A percentile compares a stretch with the other conserved stretches of the same genome.
Conservation (phyloP, 1,140 invertebrate species). For the Diabrotica virgifera region DNA sequence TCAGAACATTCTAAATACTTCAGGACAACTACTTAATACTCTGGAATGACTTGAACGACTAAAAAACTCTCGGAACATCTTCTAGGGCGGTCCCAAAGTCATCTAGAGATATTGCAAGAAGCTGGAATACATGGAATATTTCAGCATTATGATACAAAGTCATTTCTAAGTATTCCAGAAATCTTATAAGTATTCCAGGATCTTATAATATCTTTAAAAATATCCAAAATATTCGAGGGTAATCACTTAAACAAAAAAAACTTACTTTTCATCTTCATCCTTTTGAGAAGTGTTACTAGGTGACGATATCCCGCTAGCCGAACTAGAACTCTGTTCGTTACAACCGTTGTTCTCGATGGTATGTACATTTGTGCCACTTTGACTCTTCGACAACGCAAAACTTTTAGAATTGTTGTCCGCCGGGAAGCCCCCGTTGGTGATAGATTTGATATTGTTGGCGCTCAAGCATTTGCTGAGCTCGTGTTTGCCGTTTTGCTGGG, state of each 20-base stretch:
- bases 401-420: slow-evolving; percentile 28
- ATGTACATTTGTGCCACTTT: slow-evolving; percentile 41
- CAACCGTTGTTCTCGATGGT: slow-evolving; percentile 46
- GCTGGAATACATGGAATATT: no score
- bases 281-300: slow-evolving; percentile 54
- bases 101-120: no score
- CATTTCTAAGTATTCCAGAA: neutral
- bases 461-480: slow-evolving; percentile 49
- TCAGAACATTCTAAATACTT: no score
- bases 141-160: no score
- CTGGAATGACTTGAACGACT: no score
- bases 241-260: neutral
- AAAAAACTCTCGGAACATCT: no score
- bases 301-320: slow-evolving; percentile 54
- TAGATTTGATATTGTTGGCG: slow-evolving; percentile 38
- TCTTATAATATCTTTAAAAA: no score
- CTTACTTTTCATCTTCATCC: slow-evolving; percentile 48
- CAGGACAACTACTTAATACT: no score
- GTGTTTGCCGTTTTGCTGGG: slow-evolving; percentile 39
- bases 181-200: no score
- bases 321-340: slow-evolving; percentile 50
- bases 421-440: slow-evolving; percentile 27
- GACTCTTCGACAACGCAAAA: slow-evolving; percentile 39
- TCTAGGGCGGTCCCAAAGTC: no score
- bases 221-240: no score